Base-by-base conservation (phyloP, 2,797 vertebrate species). In the Phataginus tetradactyla region DNA sequence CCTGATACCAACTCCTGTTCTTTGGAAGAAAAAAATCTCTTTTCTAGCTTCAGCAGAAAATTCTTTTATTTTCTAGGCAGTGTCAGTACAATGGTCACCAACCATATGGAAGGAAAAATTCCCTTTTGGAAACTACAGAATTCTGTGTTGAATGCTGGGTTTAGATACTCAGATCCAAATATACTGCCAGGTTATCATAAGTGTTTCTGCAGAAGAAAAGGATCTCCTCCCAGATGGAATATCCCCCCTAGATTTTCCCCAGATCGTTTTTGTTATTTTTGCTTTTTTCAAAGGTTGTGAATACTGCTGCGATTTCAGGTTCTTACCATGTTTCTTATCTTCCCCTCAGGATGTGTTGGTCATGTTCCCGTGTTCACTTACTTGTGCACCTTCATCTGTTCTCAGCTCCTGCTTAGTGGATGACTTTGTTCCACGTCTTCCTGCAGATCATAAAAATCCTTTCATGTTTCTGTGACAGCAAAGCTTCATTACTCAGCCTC, bases 321-420 rank as follows among this genome's bases (percentile, higher is more conserved):
- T 98, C 71, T 83, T 89, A 85, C 59, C 93, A 81, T 11, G 84
- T 97, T 97, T 96, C 91, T 95, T 18, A 77, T 91, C 86, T 75
- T 83, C 86, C 96, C 80, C 92, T 89, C 94, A 68, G 68, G 94
- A 97, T 96, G 91, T 91, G 96, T 96, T 90, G 89, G 86, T 87
- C 77, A 86, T 86, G 92, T 96, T 85, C 92, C 92, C 84, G 69
- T 94, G 92, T 98, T 97, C 97, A 97, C 59, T 97, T 98, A 94
- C 90, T 75, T 94, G 88, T 92, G 85, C 84, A 85, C 96, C 88
- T 98, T 97, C 97, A 95, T 94, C 97, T 97, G 1, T 95, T 94
- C 89, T 98, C 98, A 97, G 92, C 94, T 98, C 93, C 96, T 94
- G 96, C 95, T 97, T 95, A 92, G 91, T 94, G 94, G 83, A 97